Evolutionary conservation across 2,888 invertebrate genomes (phyloP).

Genomic region (Parasteatoda lunata): DNA sequence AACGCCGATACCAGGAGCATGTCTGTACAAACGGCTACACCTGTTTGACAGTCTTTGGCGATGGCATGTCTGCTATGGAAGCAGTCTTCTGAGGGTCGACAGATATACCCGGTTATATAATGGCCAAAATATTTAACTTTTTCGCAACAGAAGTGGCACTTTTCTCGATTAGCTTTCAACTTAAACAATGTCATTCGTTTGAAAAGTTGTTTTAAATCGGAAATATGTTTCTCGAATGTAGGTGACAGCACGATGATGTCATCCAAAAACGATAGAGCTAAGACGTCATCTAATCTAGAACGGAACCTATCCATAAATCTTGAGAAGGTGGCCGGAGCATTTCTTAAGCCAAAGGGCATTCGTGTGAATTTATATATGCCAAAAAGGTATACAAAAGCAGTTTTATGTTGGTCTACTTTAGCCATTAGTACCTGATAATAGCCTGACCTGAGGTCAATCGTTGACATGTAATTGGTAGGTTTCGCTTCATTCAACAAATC

Average conservation of each 20-base stretch:
- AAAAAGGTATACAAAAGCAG: no score
- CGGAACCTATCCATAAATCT: background rate
- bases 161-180: background rate
- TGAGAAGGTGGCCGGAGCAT: background rate
- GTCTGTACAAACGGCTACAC: no score
- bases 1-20: no score
- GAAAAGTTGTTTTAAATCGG: background rate
- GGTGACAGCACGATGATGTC: background rate
- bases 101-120: background rate
- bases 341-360: background rate
- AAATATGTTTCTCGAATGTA: background rate
- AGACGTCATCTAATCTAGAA: background rate
- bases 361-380: background rate
- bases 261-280: background rate
- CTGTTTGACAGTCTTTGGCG: no score
- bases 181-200: background rate
- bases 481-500: no score
- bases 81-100: background rate
- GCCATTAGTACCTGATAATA: no score
- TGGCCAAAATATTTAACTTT: background rate
- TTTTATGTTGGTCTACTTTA: no score
- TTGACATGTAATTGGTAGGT: no score
- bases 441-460: no score
- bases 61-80: background rate
- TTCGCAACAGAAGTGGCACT: background rate